Percentiles rank a stretch among this genome's conserved stretches.
These are phyloP conservation scores for Brienomyrus brachyistius DNA, from an alignment of 2,113 vertebrate species.

Conservation along the genomic window DNA sequence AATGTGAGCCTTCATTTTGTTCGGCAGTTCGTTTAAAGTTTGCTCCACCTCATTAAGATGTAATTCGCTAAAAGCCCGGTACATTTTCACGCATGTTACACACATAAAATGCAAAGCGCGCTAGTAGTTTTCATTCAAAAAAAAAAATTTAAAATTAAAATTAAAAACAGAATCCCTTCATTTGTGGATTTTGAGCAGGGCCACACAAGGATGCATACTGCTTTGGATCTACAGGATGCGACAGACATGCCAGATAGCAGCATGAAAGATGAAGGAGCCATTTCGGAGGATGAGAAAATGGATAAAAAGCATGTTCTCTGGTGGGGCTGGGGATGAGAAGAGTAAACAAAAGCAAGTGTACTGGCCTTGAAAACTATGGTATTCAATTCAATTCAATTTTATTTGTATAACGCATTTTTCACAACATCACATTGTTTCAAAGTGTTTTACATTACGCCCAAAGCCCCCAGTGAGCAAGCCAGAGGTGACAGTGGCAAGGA, in stretches of 20 bases:
- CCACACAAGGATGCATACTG: neutral
- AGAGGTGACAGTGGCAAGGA: no score
- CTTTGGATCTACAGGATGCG: neutral
- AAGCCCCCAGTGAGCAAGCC: no score
- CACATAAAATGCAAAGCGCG: neutral
- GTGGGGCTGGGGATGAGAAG: neutral
- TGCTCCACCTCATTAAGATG: neutral
- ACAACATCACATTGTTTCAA: no score
- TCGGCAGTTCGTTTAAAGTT: neutral
- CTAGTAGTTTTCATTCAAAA: neutral
- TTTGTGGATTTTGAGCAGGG: neutral
- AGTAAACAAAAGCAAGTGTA: neutral
- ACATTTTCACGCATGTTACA: neutral
- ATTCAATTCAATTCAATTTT: no score
- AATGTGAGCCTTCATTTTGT: neutral
- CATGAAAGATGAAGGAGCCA: neutral
- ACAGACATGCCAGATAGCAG: neutral
- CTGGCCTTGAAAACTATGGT: neutral
- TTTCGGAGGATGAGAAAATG: neutral
- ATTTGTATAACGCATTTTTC: no score
- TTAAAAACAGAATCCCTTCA: neutral
- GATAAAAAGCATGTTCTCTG: neutral
- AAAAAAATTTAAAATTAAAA: neutral
- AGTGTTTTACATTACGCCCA: no score
- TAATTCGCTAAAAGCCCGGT: neutral